Evolutionary conservation across 2,797 vertebrate genomes (phyloP).

Genomic region (Pseudotriccus pelzelni): DNA sequence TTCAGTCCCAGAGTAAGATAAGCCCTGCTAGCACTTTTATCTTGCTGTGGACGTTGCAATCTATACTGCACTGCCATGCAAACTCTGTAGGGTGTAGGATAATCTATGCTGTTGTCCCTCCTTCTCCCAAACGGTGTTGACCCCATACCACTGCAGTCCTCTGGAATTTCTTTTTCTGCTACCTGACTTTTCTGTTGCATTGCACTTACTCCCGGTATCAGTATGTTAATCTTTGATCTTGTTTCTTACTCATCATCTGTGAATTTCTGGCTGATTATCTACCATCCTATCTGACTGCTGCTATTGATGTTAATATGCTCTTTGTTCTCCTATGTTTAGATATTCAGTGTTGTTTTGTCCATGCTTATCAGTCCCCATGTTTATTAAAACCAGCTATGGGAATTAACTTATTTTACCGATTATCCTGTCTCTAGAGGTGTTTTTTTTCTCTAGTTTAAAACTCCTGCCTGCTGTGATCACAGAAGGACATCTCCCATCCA

Average conservation of each 20-base stretch:
- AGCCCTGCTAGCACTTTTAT: background rate
- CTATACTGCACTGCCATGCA: background rate
- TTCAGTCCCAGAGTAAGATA: background rate
- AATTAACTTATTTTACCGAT: slow-evolving; percentile 8
- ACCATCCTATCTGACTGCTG: background rate
- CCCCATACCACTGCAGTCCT: background rate
- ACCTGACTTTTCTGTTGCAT: background rate
- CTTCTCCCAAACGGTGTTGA: background rate
- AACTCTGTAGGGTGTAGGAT: background rate
- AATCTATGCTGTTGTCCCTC: background rate
- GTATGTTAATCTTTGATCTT: background rate
- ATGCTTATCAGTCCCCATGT: background rate
- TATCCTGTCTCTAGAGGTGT: background rate
- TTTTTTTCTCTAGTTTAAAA: background rate
- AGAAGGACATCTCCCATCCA: background rate
- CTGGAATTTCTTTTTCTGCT: background rate
- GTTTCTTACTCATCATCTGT: background rate
- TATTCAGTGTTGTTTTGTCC: background rate
- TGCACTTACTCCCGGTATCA: background rate
- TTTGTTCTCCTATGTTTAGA: background rate
- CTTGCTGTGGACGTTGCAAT: background rate
- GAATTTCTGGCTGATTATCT: slow-evolving; percentile 9
- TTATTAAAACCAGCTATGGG: slow-evolving; percentile 16
- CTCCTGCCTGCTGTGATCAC: background rate
- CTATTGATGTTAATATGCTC: background rate